Evolutionary conservation across 92 coral and sea anemone species (phyloP), one percentile per base, ranked within the genome.

Genomic region (Actinostola sp.): DNA sequence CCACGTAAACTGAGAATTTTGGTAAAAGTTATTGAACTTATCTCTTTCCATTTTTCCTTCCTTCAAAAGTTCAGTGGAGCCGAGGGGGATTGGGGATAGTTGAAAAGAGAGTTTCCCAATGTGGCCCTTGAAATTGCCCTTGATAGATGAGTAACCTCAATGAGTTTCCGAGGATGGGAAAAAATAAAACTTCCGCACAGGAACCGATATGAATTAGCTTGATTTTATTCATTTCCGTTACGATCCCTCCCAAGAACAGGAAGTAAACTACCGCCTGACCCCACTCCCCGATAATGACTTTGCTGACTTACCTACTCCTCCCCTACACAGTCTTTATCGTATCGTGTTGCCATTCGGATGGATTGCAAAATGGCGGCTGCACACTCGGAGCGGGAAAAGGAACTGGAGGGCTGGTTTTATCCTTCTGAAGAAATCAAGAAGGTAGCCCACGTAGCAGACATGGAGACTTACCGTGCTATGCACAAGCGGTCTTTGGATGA

Each of bases 391-490:
- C 96, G 87, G 49, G 97, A 87, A 50, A 70, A 77, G 39, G 92
- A 87, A 43, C 70, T 87, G 19, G 85, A 32, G 12, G 97, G 92
- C 14, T 90, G 92, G 92, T 90, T 87, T 80, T 69, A 88, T 36
- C 97, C 97, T 39, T 25, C 92, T 12, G 82, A 83, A 23, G 80
- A 87, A 24, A 66, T 87, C 65, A 66, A 87, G 70, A 75, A 89
- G 11, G 87, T 77, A 63, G 99, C 97, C 10, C 81, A 95, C 57
- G 92, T 95, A n/a, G 59, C 85, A 27, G 81, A 84, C 71, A 91
- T 95, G 86, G 92, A 91, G 55, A 81, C 61, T 55, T 95, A 95
- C 66, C 74, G 80, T n/a, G 82, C 86, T 63, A 71, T 86, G 92
- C 86, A 95, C 71, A 75, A 88, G 25, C 82, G 77, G 63, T 91